Conservation (phyloP, 2,113 vertebrate species). For the Spilogale gracilis region DNA sequence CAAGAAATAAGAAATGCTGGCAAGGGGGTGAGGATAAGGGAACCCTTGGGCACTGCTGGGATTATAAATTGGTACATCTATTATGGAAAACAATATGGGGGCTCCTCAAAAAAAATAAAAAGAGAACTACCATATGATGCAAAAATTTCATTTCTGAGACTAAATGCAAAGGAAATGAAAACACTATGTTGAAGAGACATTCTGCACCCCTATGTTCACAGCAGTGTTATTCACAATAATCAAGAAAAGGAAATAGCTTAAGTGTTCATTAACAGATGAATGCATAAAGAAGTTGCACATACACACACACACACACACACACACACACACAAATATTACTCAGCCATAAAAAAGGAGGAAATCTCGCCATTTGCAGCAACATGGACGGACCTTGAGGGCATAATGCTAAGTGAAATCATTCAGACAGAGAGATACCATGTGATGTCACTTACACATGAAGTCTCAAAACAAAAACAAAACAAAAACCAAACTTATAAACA, state of each 20-base stretch:
- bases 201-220: background rate
- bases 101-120: background rate
- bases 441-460: background rate
- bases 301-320: background rate
- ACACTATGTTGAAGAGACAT: background rate
- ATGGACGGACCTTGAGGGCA: background rate
- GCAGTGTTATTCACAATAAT: background rate
- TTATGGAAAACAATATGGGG: background rate
- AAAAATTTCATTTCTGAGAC: background rate
- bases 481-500: background rate
- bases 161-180: background rate
- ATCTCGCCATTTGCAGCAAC: background rate
- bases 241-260: background rate
- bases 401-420: background rate
- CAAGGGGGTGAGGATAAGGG: background rate
- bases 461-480: background rate
- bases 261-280: background rate
- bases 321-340: background rate
- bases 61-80: background rate
- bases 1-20: background rate
- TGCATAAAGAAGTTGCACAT: background rate
- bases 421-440: background rate
- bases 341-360: background rate
- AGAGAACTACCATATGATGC: background rate
- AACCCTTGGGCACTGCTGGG: background rate